Evolutionary conservation across 1,140 invertebrate species (phyloP), one percentile per base, ranked within the genome.

Genomic region (Halesus radiatus): DNA sequence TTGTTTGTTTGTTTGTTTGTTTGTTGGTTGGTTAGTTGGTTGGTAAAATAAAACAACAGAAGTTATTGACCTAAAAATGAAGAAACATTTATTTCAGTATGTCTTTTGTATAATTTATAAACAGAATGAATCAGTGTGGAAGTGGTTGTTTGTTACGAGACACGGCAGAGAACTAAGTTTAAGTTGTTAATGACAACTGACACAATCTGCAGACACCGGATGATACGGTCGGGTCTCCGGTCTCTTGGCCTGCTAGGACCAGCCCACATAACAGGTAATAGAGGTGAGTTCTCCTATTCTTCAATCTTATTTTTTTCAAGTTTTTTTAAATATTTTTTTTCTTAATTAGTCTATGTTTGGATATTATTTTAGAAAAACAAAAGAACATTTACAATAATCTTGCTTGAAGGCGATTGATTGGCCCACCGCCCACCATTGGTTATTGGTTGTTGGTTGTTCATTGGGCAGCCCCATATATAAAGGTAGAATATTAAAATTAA

Each of bases 61-160:
- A 85, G 85, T 88, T 90, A 89, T 91, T 92, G 91, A 92, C 91
- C 91, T 92, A 92, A 92, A 92, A 92, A 92, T 92, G 91, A 92
- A 91, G 91, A 92, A 92, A 92, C 91, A 92, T 92, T 92, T 92
- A 92, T 92, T 89, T 90, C 88, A 86, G 88, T 89, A 90, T 90
- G 89, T 90, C 89, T 90, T 90, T 90, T 90, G 88, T 90, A 89
- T 88, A 89, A 89, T 89, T 89, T 87, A 88, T 88, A 89, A 90
- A 89, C 88, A 89, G 88, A 90, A 90, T 89, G 88, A 89, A 88
- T 83, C 76, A 89, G 88, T 86, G 86, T 87, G 86, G 86, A 86
- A 86, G 60, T 80, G 70, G 37, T 45, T 45, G 37, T 10, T 37
- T 45, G 37, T 45, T 13, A 45, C 8, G 37, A 45, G 37, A 45